Evolutionary conservation across 64 coral and sea anemone species (phyloP).

Genomic region (Montipora efflorescens): DNA sequence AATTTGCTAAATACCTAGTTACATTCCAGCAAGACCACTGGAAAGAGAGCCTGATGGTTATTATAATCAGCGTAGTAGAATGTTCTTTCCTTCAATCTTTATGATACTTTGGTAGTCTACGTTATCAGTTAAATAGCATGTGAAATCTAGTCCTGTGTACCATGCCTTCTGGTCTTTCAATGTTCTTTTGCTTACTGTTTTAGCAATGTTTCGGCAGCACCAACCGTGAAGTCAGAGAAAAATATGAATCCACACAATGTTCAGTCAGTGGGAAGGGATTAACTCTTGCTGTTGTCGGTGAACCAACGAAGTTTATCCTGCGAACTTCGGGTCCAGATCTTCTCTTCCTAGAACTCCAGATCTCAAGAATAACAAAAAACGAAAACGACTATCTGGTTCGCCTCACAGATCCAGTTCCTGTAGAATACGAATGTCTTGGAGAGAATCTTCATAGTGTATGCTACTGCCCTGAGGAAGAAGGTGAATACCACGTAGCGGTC

Average conservation of each 20-base stretch:
- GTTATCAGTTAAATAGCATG: no score
- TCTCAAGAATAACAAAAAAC: slow-evolving; percentile 54
- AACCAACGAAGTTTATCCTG: slow-evolving; percentile 62
- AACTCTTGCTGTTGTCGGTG: slow-evolving; percentile 16
- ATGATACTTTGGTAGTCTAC: no score
- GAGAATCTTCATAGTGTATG: slow-evolving; percentile 75
- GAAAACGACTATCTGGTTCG: not conserved
- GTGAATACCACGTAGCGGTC: slow-evolving; percentile 69
- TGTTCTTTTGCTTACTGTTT: not conserved
- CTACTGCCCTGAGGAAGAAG: slow-evolving; percentile 59
- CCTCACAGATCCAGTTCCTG: slow-evolving; percentile 31
- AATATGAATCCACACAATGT: slow-evolving; percentile 59
- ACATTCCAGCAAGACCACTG: no score
- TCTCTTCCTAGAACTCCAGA: slow-evolving; percentile 61
- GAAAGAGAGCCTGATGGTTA: no score
- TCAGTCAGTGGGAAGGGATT: slow-evolving; percentile 74
- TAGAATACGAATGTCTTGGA: slow-evolving; percentile 66
- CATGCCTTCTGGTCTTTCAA: no score
- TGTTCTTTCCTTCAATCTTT: no score
- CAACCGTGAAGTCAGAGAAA: not conserved
- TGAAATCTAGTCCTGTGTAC: no score
- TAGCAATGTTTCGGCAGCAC: slow-evolving; percentile 65
- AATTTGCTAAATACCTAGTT: no score
- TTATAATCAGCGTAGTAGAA: no score
- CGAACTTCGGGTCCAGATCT: slow-evolving; percentile 69